Base-by-base conservation (phyloP, 1,140 invertebrate genomes). In the Dreissena polymorpha region DNA sequence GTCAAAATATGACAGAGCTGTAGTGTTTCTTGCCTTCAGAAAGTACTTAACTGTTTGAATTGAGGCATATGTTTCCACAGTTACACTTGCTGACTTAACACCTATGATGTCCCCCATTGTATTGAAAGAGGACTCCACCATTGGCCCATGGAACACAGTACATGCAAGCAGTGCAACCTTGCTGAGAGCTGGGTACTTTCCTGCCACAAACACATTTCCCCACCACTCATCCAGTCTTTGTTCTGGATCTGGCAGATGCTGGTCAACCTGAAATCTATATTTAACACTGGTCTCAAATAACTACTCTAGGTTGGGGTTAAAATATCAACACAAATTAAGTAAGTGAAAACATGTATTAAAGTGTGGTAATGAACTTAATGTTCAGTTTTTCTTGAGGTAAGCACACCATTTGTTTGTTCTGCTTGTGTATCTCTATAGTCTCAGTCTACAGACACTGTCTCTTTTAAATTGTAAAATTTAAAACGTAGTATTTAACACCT, bases 41-140 rank as follows among this genome's bases (percentile, higher is more conserved):
- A 12, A 13, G 55, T 80, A 86, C 29, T 86, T 86, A 21, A 85
- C 72, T n/a, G 71, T 85, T 64, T 86, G 85, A 16, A 75, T 53
- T 18, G 83, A 21, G 60, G 0, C 64, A 25, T 72, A 81, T 18
- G 78, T 84, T 12, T 55, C 71, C 49, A 84, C 50, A 50, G 67
- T 50, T 39, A 75, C 74, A 16, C 63, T 76, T 3, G 18, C 12
- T 5, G 63, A 69, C 51, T 65, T 29, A 10, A 50, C 60, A 65
- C 69, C 70, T 50, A 85, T 75, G 14, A 86, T 81, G 18, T 82
- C 70, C 14, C 23, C 49, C 85, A 86, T 85, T 16, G 53, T 55
- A 55, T 67, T 83, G 71, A 86, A 86, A 16, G 83, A 39, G 18
- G 71, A 75, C 27, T 85, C 85, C 18, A 86, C 85, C 16, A 39